Evolutionary conservation across 2,113 vertebrate genomes (phyloP).

Genomic region (Panthera leo): DNA sequence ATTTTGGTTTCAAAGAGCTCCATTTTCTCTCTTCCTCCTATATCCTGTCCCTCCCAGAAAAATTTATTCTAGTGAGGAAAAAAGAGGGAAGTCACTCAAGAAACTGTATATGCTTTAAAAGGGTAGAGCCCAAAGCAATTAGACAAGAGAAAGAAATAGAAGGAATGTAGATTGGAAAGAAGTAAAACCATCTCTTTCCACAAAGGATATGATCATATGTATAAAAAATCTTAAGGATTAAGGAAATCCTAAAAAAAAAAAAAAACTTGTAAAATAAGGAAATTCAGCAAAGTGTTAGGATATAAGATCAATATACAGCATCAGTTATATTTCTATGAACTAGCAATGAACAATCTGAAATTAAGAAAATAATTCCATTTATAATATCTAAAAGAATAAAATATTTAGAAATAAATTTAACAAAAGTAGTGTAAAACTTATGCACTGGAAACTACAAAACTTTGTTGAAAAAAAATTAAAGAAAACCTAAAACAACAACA

Average conservation of each 20-base stretch:
- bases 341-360: conserved; percentile 4
- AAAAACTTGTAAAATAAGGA: background rate
- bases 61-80: conserved; percentile 22
- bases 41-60: background rate
- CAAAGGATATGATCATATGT: background rate
- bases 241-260: background rate
- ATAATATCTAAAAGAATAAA: background rate
- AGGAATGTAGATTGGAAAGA: background rate
- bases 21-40: background rate
- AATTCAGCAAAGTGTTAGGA: background rate
- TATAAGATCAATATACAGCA: background rate
- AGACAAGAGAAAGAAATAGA: conserved; percentile 3
- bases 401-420: background rate
- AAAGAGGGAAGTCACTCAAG: conserved; percentile 26
- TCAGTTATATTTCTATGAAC: background rate
- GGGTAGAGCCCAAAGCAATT: background rate
- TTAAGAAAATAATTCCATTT: conserved; percentile 19
- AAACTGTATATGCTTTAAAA: conserved; percentile 16
- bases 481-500: background rate
- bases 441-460: background rate
- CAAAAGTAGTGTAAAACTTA: conserved; percentile 7
- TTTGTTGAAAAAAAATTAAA: conserved; percentile 21
- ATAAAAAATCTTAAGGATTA: background rate
- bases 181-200: background rate
- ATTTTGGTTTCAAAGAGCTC: conserved; percentile 15